Evolutionary conservation across 2,888 invertebrate species (phyloP), one percentile per base, ranked within the genome.

Genomic region (Troides oblongomaculatus): DNA sequence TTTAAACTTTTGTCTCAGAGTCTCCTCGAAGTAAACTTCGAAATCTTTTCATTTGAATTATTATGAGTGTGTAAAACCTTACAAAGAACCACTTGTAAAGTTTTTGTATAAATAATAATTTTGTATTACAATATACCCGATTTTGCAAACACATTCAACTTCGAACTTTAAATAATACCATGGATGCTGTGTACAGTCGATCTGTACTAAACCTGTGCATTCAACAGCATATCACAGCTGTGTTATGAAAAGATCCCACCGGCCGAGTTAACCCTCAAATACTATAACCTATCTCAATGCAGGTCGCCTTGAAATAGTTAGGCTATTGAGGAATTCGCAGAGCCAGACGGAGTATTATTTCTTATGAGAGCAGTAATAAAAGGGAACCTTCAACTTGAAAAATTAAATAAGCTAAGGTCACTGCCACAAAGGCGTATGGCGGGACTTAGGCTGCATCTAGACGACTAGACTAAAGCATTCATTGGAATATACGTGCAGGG

Each of bases 231-330:
- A 64, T 66, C 73, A 81, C 89, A 90, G 88, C 89, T 90, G 90
- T 88, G 86, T 80, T 81, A 72, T 87, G 82, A 88, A 90, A 85
- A 82, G 83, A 74, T 72, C 73, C 73, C 64, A 72, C 68, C 75
- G 81, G 76, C 79, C 80, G 79, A 81, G 76, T 84, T 81, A 30
- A 85, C 82, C 82, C 77, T 83, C 80, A 78, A 81, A 84, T 80
- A 81, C 82, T 85, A 82, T 86, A 89, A 90, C 90, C 91, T 90
- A 90, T 90, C 90, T 89, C 89, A 89, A 90, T 88, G 77, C 82
- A 86, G 80, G 84, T 83, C 82, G 81, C 83, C 82, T 86, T 85
- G 84, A 87, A 88, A 86, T 85, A 86, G 86, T 81, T 83, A 77
- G 77, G 76, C 84, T 81, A 87, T 88, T 84, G 80, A 87, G 82